Evolutionary conservation across 2,113 vertebrate species (phyloP).

Genomic region (Coracopsis vasa): DNA sequence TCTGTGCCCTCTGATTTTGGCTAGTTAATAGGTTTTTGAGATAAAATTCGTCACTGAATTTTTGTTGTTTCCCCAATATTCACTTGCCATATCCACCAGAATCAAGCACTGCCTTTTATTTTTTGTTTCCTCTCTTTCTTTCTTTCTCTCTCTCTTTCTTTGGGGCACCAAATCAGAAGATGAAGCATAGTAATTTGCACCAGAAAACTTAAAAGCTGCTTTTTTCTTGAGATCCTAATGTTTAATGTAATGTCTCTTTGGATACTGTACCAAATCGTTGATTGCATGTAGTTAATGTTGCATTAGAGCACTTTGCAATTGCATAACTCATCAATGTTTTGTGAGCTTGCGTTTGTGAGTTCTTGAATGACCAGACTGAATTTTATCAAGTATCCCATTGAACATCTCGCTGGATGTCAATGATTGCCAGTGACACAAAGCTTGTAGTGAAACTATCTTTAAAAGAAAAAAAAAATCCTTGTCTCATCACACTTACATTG

Average conservation of each 20-base stretch:
- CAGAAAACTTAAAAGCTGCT: conserved; percentile 81
- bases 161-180: conserved; percentile 77
- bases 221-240: conserved; percentile 76
- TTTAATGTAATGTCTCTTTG: conserved; percentile 81
- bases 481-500: conserved; percentile 72
- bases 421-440: conserved; percentile 76
- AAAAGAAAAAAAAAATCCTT: conserved; percentile 14
- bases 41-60: conserved; percentile 31
- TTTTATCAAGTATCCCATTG: conserved; percentile 72
- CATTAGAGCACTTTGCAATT: conserved; percentile 90
- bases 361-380: conserved; percentile 74
- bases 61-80: conserved; percentile 63
- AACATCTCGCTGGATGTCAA: conserved; percentile 74
- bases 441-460: conserved; percentile 73
- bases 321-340: conserved; percentile 86
- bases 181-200: conserved; percentile 79
- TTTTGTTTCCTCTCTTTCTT: not conserved
- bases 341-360: conserved; percentile 88
- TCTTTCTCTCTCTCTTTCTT: not conserved
- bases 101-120: conserved; percentile 69
- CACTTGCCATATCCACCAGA: conserved; percentile 69
- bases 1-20: conserved; percentile 60
- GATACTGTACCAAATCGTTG: conserved; percentile 83
- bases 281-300: conserved; percentile 88
- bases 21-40: conserved; percentile 47